phyloP scores from a whole-genome alignment of 1,140 invertebrate genomes.

The Platyura marginata region DNA sequence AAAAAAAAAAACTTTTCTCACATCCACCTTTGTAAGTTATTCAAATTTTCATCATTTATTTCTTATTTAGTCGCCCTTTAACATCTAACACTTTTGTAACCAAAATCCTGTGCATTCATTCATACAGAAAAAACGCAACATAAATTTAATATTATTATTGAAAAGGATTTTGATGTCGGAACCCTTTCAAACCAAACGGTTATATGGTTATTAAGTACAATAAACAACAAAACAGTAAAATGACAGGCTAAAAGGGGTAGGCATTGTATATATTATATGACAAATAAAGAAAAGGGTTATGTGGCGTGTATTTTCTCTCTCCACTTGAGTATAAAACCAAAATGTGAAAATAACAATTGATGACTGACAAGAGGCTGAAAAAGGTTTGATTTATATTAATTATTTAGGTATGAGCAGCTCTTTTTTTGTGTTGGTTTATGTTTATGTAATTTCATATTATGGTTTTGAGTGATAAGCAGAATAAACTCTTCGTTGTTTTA shows the following conservation, averaged over 20 bases:
- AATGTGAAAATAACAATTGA: neutral
- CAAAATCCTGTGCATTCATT: neutral
- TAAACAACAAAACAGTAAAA: neutral
- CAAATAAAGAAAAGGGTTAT: neutral
- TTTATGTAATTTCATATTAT: too few relatives aligned
- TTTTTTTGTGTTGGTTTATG: too few relatives aligned
- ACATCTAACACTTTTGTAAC: too few relatives aligned
- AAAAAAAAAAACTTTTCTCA: too few relatives aligned
- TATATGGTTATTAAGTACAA: neutral
- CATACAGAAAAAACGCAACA: neutral
- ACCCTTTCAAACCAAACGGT: neutral
- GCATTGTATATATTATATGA: neutral
- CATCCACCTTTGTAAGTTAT: too few relatives aligned
- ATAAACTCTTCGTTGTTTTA: too few relatives aligned
- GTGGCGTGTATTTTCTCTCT: neutral
- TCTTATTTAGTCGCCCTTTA: too few relatives aligned
- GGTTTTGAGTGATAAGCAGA: too few relatives aligned
- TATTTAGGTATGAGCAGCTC: neutral
- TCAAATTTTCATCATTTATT: too few relatives aligned
- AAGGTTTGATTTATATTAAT: conserved; percentile 2
- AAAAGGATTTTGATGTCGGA: neutral
- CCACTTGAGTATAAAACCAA: neutral
- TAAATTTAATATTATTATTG: neutral
- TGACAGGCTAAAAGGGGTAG: neutral
- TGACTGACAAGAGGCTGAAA: conserved; percentile 3